Evolutionary conservation across 2,113 vertebrate genomes (phyloP).

Genomic region (Harpagus bidentatus): DNA sequence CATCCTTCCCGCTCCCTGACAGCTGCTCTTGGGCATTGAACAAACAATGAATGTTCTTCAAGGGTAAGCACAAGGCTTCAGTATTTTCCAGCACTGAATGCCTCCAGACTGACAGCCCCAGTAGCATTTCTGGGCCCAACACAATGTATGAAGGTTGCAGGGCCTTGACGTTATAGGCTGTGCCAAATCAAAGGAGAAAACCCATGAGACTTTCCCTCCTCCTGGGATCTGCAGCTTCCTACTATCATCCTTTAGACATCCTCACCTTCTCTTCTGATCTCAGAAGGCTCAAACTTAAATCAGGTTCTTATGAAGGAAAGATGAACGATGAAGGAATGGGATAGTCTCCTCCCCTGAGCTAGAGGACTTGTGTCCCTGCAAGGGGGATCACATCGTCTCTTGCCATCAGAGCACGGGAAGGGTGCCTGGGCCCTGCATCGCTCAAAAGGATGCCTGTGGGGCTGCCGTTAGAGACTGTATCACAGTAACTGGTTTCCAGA

Average conservation of each 20-base stretch:
- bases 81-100: neutral
- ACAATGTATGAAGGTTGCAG: neutral
- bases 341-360: neutral
- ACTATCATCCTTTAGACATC: neutral
- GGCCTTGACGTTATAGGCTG: neutral
- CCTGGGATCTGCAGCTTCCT: neutral
- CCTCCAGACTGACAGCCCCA: neutral
- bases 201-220: neutral
- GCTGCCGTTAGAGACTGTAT: constrained; percentile 40
- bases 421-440: accelerated
- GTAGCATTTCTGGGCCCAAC: neutral
- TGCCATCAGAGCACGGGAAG: neutral
- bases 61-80: neutral
- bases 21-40: neutral
- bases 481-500: constrained; percentile 44
- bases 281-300: neutral
- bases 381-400: neutral
- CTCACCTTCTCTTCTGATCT: neutral
- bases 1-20: neutral
- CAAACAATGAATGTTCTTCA: neutral
- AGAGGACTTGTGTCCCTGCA: neutral
- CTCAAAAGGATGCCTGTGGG: neutral
- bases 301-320: neutral
- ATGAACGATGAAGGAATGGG: neutral
- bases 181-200: neutral